Percentiles rank a stretch among this genome's conserved stretches.
These are phyloP conservation scores for Agonopterix arenella DNA, from an alignment of 2,888 invertebrate genomes.

Conservation along the genomic window DNA sequence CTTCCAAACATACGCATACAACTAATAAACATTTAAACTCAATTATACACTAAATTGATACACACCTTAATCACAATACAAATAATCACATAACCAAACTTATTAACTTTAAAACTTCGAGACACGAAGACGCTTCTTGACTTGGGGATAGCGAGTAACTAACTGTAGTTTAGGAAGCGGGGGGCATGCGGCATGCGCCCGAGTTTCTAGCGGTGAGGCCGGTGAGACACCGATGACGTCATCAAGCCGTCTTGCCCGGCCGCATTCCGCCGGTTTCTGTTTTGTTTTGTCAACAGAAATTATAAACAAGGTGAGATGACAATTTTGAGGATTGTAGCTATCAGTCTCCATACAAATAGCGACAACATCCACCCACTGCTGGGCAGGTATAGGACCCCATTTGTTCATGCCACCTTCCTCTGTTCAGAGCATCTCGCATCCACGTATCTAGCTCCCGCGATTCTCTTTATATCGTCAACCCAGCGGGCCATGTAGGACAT, in stretches of 20 bases:
- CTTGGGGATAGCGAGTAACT: constrained; percentile 5
- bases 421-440: no score
- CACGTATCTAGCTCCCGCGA: no score
- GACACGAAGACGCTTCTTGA: constrained; percentile 4
- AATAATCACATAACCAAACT: not conserved
- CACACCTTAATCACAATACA: not conserved
- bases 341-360: no score
- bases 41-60: not conserved
- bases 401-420: no score
- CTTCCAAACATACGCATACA: no score
- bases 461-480: no score
- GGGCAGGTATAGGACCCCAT: no score
- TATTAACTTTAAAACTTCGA: not conserved
- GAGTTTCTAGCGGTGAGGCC: constrained; percentile 10
- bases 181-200: constrained; percentile 8
- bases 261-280: not conserved
- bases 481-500: no score
- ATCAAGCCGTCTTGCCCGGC: not conserved
- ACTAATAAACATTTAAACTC: no score
- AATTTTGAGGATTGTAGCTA: no score
- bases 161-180: constrained; percentile 11
- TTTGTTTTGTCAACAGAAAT: not conserved
- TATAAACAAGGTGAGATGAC: no score
- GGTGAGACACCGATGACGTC: constrained; percentile 14
- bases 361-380: no score